phyloP scores from a whole-genome alignment of 1,140 invertebrate species.

The Papilio helenus region DNA sequence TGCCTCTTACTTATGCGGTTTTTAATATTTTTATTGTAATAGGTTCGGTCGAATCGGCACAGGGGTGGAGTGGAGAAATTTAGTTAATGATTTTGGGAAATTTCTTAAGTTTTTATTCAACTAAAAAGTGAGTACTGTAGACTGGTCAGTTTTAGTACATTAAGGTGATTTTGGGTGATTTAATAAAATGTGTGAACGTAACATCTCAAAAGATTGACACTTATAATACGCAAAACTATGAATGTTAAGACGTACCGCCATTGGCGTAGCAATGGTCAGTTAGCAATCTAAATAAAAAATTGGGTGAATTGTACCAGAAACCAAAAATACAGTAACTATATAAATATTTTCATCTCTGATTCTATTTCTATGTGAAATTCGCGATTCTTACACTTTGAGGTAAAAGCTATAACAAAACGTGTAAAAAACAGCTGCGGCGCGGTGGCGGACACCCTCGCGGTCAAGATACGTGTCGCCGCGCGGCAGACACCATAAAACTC shows the following conservation, averaged over 20 bases:
- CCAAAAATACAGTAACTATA: not conserved
- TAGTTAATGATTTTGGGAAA: constrained; percentile 32
- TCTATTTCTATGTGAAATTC: constrained; percentile 48
- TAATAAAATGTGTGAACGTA: not conserved
- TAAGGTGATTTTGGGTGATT: not conserved
- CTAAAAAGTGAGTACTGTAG: not conserved
- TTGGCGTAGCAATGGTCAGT: not conserved
- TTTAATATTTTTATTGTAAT: constrained; percentile 83
- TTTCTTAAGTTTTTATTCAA: not conserved
- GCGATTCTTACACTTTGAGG: constrained; percentile 51
- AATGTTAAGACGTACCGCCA: not conserved
- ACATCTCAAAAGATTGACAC: not conserved
- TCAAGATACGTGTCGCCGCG: constrained; percentile 64
- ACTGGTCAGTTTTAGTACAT: not conserved
- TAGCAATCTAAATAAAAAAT: not conserved
- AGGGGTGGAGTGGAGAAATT: constrained; percentile 47
- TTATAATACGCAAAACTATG: not conserved
- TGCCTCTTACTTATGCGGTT: constrained; percentile 82
- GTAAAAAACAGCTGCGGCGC: constrained; percentile 80
- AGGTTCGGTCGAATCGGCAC: constrained; percentile 59
- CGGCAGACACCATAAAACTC: constrained; percentile 68
- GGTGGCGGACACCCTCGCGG: constrained; percentile 67
- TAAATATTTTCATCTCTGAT: constrained; percentile 18
- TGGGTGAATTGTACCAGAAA: not conserved
- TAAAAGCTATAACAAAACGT: constrained; percentile 65